phyloP scores from a whole-genome alignment of 2,888 invertebrate genomes.

The Melanostoma mellinum region DNA sequence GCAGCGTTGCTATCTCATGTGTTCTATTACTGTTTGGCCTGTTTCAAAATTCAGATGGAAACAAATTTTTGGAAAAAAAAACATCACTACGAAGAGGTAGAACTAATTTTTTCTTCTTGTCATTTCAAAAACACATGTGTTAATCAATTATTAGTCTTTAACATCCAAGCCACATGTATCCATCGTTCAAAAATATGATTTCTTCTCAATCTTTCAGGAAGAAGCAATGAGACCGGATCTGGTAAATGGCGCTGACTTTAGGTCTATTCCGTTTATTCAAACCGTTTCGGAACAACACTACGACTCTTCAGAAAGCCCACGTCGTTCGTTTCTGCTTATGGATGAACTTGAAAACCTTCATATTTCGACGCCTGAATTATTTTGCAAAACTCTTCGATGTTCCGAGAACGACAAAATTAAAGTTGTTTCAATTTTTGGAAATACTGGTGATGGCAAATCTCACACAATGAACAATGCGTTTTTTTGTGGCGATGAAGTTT shows the following conservation, averaged over 20 bases:
- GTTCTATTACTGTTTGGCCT: too few species aligned
- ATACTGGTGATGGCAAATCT: slow-evolving; percentile 92
- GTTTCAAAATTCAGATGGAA: too few species aligned
- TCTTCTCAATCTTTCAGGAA: slow-evolving; percentile 71
- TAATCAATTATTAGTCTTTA: neutral
- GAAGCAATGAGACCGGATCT: slow-evolving; percentile 78
- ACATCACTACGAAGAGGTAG: too few species aligned
- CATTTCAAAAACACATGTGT: too few species aligned
- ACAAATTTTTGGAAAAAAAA: too few species aligned
- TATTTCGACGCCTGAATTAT: slow-evolving; percentile 83
- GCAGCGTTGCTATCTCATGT: too few species aligned
- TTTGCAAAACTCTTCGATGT: slow-evolving; percentile 81
- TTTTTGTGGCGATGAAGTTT: slow-evolving; percentile 85
- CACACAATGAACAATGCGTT: slow-evolving; percentile 89
- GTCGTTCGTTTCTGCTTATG: slow-evolving; percentile 83
- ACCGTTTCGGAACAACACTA: slow-evolving; percentile 75
- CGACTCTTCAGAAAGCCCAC: slow-evolving; percentile 74
- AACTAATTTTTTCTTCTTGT: too few species aligned
- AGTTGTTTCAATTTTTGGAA: slow-evolving; percentile 92
- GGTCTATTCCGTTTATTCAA: slow-evolving; percentile 78
- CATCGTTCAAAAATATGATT: neutral
- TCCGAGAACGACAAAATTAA: slow-evolving; percentile 85
- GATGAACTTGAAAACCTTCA: slow-evolving; percentile 85
- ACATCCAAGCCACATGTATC: neutral
- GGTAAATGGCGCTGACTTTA: slow-evolving; percentile 77